Base-by-base conservation (phyloP, 2,797 vertebrate genomes). In the Enteromius afrohamiltoni region DNA sequence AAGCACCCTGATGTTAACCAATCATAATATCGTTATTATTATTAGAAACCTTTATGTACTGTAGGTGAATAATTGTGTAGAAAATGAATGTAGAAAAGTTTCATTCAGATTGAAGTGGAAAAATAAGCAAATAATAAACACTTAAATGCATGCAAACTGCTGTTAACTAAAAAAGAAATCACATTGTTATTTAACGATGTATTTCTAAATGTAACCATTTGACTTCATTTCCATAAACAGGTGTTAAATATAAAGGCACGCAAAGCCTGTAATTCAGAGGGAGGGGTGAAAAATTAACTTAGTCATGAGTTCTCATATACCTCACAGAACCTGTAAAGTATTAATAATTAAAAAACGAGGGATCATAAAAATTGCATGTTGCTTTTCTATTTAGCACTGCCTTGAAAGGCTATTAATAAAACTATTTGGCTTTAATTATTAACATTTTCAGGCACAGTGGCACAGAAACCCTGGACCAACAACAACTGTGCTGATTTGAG, bases 391-490 rank as follows among this genome's bases (percentile, higher is more conserved):
- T 74, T 6, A 74, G 71, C 10, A 31, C 71, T 31, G 9, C 74
- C 6, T 4, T 40, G 21, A 58, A 10, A 77, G 42, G 14, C n/a
- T 60, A 26, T 55, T 19, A 10, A 60, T 40, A 14, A 40, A 55
- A 16, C 53, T 42, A 16, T 60, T 42, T 17, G 9, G 11, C 31
- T 76, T 76, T 3, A 77, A 42, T 60, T 42, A 16, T 37, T 42
- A 58, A 76, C 13, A 60, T 70, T 70, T 62, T 73, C 70, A 31
- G 16, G 17, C n/a, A n/a, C n/a, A n/a, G n/a, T n/a, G 70, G 9
- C 1, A 45, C 70, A 31, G 6, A 31, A 53, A 34, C 6, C 17
- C 23, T n/a, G 1, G 26, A 13, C 26, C 10, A 34, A 31, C 11
- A 29, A 62, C 37, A 19, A 5, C 23, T 64, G 19, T 16, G 17